A percentile compares a stretch with the other conserved stretches of the same genome.
These are phyloP conservation scores for Buphagus erythrorhynchus DNA, from an alignment of 2,797 vertebrate genomes.

Conservation along the genomic window DNA sequence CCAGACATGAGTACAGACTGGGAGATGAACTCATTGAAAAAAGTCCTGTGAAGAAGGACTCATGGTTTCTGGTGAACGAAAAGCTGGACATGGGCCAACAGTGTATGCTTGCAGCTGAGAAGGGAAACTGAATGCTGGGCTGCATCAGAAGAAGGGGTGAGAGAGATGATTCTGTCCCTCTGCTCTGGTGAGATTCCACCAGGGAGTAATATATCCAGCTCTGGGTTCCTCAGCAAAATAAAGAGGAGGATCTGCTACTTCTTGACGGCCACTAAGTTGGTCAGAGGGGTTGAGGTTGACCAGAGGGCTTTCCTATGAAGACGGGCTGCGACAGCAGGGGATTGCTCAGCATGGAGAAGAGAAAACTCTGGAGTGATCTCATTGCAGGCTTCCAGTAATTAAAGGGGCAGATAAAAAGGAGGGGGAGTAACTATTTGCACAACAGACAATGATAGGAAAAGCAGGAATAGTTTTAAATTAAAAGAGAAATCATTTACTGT, in stretches of 20 bases:
- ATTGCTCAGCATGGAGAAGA: neutral
- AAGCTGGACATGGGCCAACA: neutral
- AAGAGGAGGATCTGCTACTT: neutral
- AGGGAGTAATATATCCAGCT: neutral
- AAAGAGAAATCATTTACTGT: neutral
- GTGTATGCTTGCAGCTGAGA: neutral
- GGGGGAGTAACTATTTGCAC: neutral
- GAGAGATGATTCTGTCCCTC: neutral
- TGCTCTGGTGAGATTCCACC: neutral
- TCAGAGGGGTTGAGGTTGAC: neutral
- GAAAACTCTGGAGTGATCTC: neutral
- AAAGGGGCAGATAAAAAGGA: neutral
- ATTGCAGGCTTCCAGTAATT: neutral
- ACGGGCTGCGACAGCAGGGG: neutral
- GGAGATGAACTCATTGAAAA: neutral
- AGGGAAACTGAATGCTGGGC: neutral
- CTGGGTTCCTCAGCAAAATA: neutral
- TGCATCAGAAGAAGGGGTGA: neutral
- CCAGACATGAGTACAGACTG: neutral
- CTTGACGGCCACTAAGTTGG: neutral
- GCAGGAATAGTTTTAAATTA: neutral
- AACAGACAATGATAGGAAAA: neutral
- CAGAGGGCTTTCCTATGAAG: neutral
- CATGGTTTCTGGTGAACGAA: fast-evolving
- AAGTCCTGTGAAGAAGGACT: neutral